Evolutionary conservation across 2,113 vertebrate genomes (phyloP).

Genomic region (Boleophthalmus pectinirostris): DNA sequence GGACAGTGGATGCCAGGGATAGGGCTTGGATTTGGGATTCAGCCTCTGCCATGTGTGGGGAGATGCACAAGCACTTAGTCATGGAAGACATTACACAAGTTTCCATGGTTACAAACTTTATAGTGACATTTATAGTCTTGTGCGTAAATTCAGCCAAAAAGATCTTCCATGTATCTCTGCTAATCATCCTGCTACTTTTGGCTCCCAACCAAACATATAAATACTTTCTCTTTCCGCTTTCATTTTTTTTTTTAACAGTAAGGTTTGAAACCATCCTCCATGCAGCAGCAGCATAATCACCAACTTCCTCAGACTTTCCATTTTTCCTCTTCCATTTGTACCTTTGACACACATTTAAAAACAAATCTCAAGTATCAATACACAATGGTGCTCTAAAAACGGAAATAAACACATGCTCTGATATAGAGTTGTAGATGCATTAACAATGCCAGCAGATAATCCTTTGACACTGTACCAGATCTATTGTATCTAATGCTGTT

Average conservation of each 20-base stretch:
- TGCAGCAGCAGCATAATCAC: neutral
- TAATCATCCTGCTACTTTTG: neutral
- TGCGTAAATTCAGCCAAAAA: neutral
- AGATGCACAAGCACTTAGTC: slow-evolving; percentile 47
- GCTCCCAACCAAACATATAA: neutral
- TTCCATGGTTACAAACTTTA: slow-evolving; percentile 12
- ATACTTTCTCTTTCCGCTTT: neutral
- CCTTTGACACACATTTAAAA: neutral
- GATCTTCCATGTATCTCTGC: neutral
- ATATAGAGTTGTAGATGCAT: neutral
- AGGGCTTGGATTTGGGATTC: slow-evolving; percentile 24
- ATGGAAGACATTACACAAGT: slow-evolving; percentile 15
- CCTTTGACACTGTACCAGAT: neutral
- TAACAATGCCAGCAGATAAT: neutral
- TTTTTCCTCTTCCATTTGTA: neutral
- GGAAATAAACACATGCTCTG: neutral
- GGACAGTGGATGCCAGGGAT: slow-evolving; percentile 53
- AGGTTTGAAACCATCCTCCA: neutral
- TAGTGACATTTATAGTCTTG: slow-evolving; percentile 5
- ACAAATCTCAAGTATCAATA: neutral
- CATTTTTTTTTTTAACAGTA: neutral
- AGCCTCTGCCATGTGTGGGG: slow-evolving; percentile 49
- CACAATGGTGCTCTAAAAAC: neutral
- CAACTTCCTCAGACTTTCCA: neutral
- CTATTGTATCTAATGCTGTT: neutral